Percentiles rank a stretch among this genome's conserved stretches.
Conservation (phyloP, 2,888 invertebrate genomes). For the Oeneis ivallda region DNA sequence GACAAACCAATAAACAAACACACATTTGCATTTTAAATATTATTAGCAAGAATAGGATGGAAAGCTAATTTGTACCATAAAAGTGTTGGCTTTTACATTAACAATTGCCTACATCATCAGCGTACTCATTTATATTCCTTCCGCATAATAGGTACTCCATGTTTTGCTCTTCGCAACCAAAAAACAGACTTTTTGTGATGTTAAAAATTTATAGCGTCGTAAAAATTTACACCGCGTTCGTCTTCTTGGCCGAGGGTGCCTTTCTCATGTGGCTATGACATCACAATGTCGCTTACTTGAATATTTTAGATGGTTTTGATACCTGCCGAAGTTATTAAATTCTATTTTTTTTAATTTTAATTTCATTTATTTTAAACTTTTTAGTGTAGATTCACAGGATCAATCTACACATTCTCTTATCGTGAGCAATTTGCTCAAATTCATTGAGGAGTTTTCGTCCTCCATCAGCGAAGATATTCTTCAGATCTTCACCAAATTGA, state of each 20-base stretch:
- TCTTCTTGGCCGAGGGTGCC: slow-evolving; percentile 57
- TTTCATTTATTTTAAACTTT: no score
- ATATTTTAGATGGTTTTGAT: slow-evolving; percentile 2
- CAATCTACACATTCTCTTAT: no score
- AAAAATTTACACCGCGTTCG: slow-evolving; percentile 67
- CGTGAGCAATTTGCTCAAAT: no score
- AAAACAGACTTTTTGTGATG: slow-evolving; percentile 67
- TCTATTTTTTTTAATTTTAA: no score
- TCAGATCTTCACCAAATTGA: no score
- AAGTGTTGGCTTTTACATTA: slow-evolving; percentile 5
- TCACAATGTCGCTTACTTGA: slow-evolving; percentile 1
- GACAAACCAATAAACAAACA: no score
- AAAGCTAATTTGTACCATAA: background rate
- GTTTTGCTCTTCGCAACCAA: slow-evolving; percentile 27
- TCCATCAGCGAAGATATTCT: no score
- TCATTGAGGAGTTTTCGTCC: no score
- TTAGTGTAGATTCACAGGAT: no score
- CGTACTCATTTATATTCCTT: slow-evolving; percentile 18
- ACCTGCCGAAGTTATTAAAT: background rate
- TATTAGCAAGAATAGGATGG: background rate
- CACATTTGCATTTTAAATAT: no score
- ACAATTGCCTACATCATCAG: slow-evolving; percentile 15
- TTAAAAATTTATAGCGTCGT: slow-evolving; percentile 76
- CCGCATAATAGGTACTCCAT: slow-evolving; percentile 20
- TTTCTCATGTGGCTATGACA: slow-evolving; percentile 54